Evolutionary conservation across 2,888 invertebrate genomes (phyloP), one percentile per base, ranked within the genome.

Genomic region (Biston stratarius): DNA sequence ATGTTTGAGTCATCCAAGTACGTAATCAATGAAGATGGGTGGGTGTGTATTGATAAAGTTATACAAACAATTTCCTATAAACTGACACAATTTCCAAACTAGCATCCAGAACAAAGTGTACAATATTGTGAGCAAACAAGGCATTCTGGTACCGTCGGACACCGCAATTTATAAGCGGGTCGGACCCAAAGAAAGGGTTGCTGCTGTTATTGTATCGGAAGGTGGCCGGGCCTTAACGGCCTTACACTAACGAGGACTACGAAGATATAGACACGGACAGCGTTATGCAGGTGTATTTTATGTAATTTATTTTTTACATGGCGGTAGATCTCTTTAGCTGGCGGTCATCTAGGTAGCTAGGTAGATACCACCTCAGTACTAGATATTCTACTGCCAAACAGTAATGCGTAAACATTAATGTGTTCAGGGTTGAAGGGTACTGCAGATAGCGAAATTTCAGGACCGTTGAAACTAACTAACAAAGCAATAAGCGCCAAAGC

Each of bases 151-250:
- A 76, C 80, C 82, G 86, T 87, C 83, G 92, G 91, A 91, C 92
- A 92, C 90, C 91, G 89, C 92, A 92, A 91, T 92, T 91, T 91
- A 92, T 90, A 91, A 87, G 85, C 80, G 84, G 67, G 67, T 68
- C 60, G 51, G 67, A 64, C 84, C 80, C 71, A 67, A 88, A 87
- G 91, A 88, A 91, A 92, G 92, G 92, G 92, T 91, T 86, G 60
- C 85, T 77, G 82, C 85, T 90, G 93, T 92, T 93, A 93, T 94
- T 94, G 93, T 94, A 92, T 93, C 88, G 91, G 90, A 91, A 93
- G 94, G 92, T 91, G 81, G 89, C 91, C 87, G 84, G 81, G 88
- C 82, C 89, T 89, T 90, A 90, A 88, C 89, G 83, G 85, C 83
- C 84, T 86, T 84, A 81, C 75, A 64, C 64, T 67, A 33, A 53